Percentiles rank a stretch among this genome's conserved stretches.
Conservation (phyloP, 2,888 invertebrate species). For the Lydus trimaculatus region DNA sequence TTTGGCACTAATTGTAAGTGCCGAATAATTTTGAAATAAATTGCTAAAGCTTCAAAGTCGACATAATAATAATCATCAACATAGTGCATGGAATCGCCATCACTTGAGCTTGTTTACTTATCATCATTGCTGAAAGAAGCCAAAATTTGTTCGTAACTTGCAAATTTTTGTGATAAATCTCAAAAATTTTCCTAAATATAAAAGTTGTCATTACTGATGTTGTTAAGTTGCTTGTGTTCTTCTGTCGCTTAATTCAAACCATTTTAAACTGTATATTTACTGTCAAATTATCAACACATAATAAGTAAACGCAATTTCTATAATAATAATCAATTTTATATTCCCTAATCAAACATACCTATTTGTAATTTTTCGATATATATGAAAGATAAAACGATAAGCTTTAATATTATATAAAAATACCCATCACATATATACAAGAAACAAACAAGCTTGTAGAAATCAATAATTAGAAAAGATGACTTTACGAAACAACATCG, state of each 20-base stretch:
- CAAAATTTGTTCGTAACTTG: no score
- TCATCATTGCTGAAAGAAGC: no score
- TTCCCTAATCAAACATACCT: not conserved
- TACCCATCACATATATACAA: conserved; percentile 7
- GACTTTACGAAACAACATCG: conserved; percentile 35
- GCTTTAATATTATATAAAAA: conserved; percentile 1
- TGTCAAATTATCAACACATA: not conserved
- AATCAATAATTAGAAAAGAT: conserved; percentile 38
- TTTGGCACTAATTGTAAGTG: no score
- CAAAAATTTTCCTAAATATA: not conserved
- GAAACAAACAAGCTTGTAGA: conserved; percentile 13
- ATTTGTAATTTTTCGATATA: not conserved
- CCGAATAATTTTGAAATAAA: no score
- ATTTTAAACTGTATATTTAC: not conserved
- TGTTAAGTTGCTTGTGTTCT: no score
- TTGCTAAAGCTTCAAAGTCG: no score
- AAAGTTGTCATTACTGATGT: not conserved
- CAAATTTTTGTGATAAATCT: no score
- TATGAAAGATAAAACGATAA: conserved; percentile 6
- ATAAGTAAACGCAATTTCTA: not conserved
- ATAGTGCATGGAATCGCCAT: no score
- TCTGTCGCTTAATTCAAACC: not conserved
- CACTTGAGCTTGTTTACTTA: no score
- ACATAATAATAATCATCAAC: no score
- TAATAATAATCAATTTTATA: not conserved